Evolutionary conservation across 2,113 vertebrate genomes (phyloP).

Genomic region (Peromyscus californicus): DNA sequence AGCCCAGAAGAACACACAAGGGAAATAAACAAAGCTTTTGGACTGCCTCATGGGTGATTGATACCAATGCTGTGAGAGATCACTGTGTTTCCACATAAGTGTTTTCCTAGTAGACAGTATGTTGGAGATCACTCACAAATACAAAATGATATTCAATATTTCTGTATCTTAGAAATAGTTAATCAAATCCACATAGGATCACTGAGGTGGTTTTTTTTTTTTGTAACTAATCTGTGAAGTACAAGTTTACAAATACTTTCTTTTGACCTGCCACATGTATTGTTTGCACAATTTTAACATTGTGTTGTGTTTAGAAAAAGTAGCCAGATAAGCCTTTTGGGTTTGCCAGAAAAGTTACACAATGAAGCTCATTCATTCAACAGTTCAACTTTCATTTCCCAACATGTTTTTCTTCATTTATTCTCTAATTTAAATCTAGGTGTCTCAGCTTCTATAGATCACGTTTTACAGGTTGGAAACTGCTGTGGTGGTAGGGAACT

Average conservation of each 20-base stretch:
- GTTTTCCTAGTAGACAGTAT: not conserved
- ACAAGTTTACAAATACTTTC: not conserved
- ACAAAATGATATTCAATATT: not conserved
- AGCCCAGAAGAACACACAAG: not conserved
- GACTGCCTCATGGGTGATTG: not conserved
- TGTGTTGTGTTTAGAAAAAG: not conserved
- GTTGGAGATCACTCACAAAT: not conserved
- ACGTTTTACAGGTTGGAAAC: not conserved
- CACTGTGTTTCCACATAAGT: not conserved
- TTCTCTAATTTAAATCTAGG: slow-evolving; percentile 15
- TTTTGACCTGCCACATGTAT: not conserved
- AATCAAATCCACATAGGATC: not conserved
- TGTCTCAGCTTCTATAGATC: not conserved
- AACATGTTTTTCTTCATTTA: not conserved
- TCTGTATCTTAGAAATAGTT: not conserved
- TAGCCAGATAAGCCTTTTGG: not conserved
- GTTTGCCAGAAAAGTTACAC: slow-evolving; percentile 43
- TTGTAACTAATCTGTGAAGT: not conserved
- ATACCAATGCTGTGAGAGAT: not conserved
- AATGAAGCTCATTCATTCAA: not conserved
- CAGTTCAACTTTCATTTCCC: slow-evolving; percentile 36
- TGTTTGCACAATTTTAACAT: slow-evolving; percentile 26
- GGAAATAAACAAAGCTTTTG: not conserved
- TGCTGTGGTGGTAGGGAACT: not conserved
- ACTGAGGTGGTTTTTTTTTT: not conserved